These are phyloP conservation scores for Octopus sinensis DNA, from an alignment of 1,140 invertebrate species.

Conservation along the genomic window DNA sequence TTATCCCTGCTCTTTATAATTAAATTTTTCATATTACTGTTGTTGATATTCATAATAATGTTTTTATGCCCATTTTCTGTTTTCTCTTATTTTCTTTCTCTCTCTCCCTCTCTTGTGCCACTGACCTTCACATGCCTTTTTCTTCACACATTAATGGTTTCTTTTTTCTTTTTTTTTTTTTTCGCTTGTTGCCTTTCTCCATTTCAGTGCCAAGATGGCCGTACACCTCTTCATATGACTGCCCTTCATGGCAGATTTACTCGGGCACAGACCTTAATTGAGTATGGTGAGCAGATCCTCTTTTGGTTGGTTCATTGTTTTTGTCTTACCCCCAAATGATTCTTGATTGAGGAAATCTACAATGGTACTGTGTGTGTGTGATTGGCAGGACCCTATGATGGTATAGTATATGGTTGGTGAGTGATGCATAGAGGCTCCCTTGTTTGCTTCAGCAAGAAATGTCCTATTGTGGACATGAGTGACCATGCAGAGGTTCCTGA, in stretches of 20 bases:
- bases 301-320: not conserved
- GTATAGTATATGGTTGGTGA: too few relatives aligned
- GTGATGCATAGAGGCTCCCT: too few relatives aligned
- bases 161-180: not conserved
- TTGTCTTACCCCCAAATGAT: not conserved
- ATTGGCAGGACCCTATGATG: too few relatives aligned
- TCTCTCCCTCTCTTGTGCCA: not conserved
- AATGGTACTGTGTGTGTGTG: too few relatives aligned
- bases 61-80: not conserved
- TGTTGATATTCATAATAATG: too few relatives aligned
- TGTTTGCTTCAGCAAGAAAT: too few relatives aligned
- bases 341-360: too few relatives aligned
- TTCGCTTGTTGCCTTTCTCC: slow-evolving; percentile 23
- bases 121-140: not conserved
- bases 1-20: too few relatives aligned
- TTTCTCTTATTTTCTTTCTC: not conserved
- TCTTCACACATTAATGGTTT: not conserved
- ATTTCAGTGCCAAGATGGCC: slow-evolving; percentile 62
- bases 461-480: too few relatives aligned
- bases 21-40: too few relatives aligned
- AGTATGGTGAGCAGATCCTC: slow-evolving; percentile 48
- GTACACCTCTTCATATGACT: slow-evolving; percentile 69
- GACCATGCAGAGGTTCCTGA: too few relatives aligned
- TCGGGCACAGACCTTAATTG: slow-evolving; percentile 63
- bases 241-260: slow-evolving; percentile 68